These are phyloP conservation scores for Trypoxylus dichotomus DNA, from an alignment of 1,140 invertebrate genomes.

Conservation along the genomic window DNA sequence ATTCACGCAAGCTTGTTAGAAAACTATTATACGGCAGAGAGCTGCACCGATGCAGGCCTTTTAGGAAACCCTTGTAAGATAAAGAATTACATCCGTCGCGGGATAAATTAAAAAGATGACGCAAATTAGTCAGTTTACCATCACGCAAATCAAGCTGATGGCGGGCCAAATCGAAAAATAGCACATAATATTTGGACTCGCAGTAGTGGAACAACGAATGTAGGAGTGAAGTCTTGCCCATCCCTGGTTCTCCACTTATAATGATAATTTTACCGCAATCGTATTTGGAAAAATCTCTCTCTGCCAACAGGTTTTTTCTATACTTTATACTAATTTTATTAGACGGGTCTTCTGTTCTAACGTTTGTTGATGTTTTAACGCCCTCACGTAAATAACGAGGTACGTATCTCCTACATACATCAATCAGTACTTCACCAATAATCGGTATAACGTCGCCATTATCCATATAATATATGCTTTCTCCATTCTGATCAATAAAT, in stretches of 20 bases:
- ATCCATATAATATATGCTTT: neutral
- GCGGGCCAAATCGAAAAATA: neutral
- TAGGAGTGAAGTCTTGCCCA: neutral
- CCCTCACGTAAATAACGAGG: neutral
- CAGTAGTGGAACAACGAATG: neutral
- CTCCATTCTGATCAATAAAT: neutral
- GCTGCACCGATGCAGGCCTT: no score
- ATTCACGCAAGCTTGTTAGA: no score
- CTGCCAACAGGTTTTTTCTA: neutral
- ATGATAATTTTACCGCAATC: neutral
- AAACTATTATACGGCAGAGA: no score
- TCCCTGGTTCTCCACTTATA: neutral
- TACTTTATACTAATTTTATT: no score
- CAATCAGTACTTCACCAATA: neutral
- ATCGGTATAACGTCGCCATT: neutral
- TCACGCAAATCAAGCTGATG: neutral
- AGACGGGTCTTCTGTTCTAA: neutral
- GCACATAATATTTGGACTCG: neutral
- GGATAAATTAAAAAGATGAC: no score
- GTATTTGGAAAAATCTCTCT: neutral
- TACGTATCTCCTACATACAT: neutral
- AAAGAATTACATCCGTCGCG: no score
- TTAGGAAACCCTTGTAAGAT: no score
- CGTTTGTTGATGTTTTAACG: no score
- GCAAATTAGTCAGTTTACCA: no score